phyloP scores from a whole-genome alignment of 1,140 invertebrate genomes.

The Drosophila kurseongensis region DNA sequence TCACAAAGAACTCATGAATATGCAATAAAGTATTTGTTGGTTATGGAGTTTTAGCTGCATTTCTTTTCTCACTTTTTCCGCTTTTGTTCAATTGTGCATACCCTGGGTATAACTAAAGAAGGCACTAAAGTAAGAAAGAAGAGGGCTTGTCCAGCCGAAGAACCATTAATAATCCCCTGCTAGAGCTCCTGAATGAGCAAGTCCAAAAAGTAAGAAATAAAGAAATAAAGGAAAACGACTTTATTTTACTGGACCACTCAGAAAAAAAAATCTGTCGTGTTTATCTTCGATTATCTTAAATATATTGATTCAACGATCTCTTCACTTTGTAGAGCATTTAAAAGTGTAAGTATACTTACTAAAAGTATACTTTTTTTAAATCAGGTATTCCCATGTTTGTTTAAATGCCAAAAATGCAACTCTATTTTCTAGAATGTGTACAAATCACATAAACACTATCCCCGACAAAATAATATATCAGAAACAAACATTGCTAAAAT shows the following conservation, averaged over 20 bases:
- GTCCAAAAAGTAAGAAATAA: neutral
- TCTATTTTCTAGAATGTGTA: too few species aligned
- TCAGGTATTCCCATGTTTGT: too few species aligned
- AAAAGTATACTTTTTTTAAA: too few species aligned
- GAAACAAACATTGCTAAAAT: too few species aligned
- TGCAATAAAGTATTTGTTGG: too few species aligned
- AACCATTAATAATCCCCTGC: slow-evolving; percentile 41
- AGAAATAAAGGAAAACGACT: slow-evolving; percentile 11
- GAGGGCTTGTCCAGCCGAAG: neutral
- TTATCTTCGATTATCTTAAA: neutral
- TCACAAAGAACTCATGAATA: too few species aligned
- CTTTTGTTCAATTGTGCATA: slow-evolving; percentile 60
- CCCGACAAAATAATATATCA: too few species aligned
- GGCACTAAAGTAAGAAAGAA: slow-evolving; percentile 12
- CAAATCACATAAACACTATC: too few species aligned
- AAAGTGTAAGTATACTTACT: too few species aligned
- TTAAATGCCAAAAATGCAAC: too few species aligned
- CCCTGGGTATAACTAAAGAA: slow-evolving; percentile 1
- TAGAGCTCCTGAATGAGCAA: slow-evolving; percentile 24
- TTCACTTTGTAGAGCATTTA: too few species aligned
- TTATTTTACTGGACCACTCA: slow-evolving; percentile 3
- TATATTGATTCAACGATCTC: neutral
- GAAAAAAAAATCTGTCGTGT: neutral
- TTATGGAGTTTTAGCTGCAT: too few species aligned
- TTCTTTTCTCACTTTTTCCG: neutral